Evolutionary conservation across 2,113 vertebrate genomes (phyloP), one percentile per base, ranked within the genome.

Genomic region (Chloropsis hardwickii): DNA sequence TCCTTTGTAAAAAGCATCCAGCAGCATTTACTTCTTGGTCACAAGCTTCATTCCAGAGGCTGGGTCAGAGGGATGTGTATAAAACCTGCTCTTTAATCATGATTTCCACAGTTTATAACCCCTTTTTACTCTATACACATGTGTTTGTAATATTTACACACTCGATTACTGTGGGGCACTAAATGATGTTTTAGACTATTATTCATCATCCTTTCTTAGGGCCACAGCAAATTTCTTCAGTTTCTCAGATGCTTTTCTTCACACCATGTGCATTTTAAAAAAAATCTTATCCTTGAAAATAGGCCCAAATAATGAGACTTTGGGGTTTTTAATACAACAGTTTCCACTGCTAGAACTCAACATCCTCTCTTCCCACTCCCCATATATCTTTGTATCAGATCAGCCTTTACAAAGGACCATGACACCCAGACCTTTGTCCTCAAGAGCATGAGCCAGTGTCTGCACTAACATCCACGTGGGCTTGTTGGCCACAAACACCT

Each of bases 401-500:
- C 51, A 71, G 23, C 10, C 9, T 57, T 65, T 69, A 33, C 5
- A 61, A 56, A 86, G 27, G 12, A 60, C 14, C 27, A 3, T 1
- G 56, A 64, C 6, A 58, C 5, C 7, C 24, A 40, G 35, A 12
- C 4, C n/a, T 10, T 15, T 31, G 11, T 54, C 42, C 60, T 37
- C 0, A 0, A 66, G 39, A 67, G 16, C 48, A 64, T 0, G 0
- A 78, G 21, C 14, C 77, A 28, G 8, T 39, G n/a, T 22, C 85
- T 51, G 31, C 17, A 2, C 16, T 8, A 8, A 27, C 14, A 90
- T 8, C 37, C 35, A 35, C 19, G 0, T 0, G 29, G 31, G 6
- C 4, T 1, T 4, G 1, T 2, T 67, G 53, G 31, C 81, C 57
- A 66, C 54, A 74, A 44, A 40, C 17, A 56, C 21, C 14, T 11